Evolutionary conservation across 2,113 vertebrate genomes (phyloP), one percentile per base, ranked within the genome.

Genomic region (Eretmochelys imbricata): DNA sequence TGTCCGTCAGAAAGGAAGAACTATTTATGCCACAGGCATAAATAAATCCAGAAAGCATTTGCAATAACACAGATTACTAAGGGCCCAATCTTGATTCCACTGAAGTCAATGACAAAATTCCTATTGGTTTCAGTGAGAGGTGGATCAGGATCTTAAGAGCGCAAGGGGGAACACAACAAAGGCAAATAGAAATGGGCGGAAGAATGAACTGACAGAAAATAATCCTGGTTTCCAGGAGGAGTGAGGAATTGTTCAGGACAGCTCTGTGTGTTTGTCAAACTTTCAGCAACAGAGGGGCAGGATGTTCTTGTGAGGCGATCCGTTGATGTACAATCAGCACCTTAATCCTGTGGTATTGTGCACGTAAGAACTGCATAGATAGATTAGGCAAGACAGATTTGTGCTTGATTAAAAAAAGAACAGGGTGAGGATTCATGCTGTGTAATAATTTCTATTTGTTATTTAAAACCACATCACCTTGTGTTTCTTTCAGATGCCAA

Each of bases 1-100:
- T 93, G 49, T 91, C 91, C 89, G 17, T 31, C 0, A 0, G 84
- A 94, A 92, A 94, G 88, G 57, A 91, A 96, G 50, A 97, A 80
- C 95, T 97, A 91, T 97, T 97, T 98, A 90, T 97, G 96, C 96
- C 94, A 62, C 10, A 53, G 96, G 97, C 96, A 85, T 88, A 97
- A 98, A 97, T 96, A 98, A 97, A 97, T 90, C 89, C 85, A 87
- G 50, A 0, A 7, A 96, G 86, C 57, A 75, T 78, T 93, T 84
- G 42, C 84, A 95, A 53, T 82, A 96, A 50, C 80, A 83, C 50
- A 57, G 91, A 94, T 91, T 85, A 84, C 50, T 87, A 1, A 10
- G 75, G 82, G 65, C 54, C 31, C 57, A 76, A 91, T n/a, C 8
- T 82, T 42, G 16, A 3, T n/a, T 38, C 17, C 0, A 0, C 55